These are phyloP conservation scores for Lerema accius DNA, from an alignment of 1,140 invertebrate species.

Conservation along the genomic window DNA sequence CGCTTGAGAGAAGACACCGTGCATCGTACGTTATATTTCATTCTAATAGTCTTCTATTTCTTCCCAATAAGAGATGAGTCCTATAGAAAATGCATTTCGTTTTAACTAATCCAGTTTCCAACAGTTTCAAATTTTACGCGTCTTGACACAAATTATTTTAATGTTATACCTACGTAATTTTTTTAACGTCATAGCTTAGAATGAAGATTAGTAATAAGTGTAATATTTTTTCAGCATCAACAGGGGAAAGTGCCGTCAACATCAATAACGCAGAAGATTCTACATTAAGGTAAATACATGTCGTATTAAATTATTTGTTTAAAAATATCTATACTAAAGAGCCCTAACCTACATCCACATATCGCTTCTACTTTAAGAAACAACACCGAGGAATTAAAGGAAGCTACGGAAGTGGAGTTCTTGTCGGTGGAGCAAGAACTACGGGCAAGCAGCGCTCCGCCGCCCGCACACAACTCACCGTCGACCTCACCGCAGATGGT, in stretches of 20 bases:
- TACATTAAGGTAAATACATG: constrained; percentile 52
- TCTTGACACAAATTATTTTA: too few species aligned
- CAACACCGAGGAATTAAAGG: constrained; percentile 41
- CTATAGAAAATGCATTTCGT: too few species aligned
- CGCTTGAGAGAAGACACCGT: constrained; percentile 86
- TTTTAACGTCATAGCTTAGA: too few species aligned
- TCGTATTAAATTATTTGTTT: too few species aligned
- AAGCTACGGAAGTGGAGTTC: constrained; percentile 48
- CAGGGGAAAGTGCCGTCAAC: constrained; percentile 56
- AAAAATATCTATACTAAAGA: constrained; percentile 7
- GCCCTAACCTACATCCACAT: not conserved
- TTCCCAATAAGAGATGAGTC: too few species aligned
- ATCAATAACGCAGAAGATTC: constrained; percentile 52
- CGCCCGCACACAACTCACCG: constrained; percentile 45
- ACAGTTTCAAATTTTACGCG: too few species aligned
- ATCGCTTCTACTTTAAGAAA: constrained; percentile 42
- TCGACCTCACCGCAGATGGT: constrained; percentile 40
- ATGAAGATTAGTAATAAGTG: too few species aligned
- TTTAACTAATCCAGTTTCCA: too few species aligned
- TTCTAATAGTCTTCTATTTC: not conserved
- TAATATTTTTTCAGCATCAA: constrained; percentile 58
- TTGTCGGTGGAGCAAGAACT: constrained; percentile 55
- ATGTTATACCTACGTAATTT: too few species aligned
- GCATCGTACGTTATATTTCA: constrained; percentile 51
- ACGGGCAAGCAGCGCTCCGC: constrained; percentile 62